A percentile compares a stretch with the other conserved stretches of the same genome.
These are phyloP conservation scores for Cyphomyrmex costatus DNA, from an alignment of 1,140 invertebrate species.

Conservation along the genomic window DNA sequence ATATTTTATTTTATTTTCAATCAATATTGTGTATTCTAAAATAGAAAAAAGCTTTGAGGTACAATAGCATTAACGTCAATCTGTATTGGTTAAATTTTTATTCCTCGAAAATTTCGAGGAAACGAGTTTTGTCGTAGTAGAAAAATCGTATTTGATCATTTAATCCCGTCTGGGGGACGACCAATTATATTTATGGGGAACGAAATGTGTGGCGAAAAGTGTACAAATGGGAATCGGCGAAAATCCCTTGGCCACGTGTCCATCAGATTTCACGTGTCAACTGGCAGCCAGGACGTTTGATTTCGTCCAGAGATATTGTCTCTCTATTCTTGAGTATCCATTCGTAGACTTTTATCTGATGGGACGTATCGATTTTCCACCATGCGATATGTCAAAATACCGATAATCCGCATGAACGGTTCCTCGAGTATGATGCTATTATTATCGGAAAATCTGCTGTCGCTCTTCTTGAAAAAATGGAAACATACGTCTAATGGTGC, in stretches of 20 bases:
- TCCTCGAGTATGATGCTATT: slow-evolving; percentile 38
- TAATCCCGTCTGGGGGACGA: slow-evolving; percentile 4
- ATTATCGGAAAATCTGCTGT: slow-evolving; percentile 43
- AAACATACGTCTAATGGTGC: slow-evolving; percentile 17
- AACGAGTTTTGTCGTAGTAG: neutral
- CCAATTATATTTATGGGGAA: slow-evolving; percentile 54
- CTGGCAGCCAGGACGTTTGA: slow-evolving; percentile 60
- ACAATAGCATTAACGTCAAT: slow-evolving; percentile 23
- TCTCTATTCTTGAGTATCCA: slow-evolving; percentile 52
- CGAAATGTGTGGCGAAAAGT: slow-evolving; percentile 34
- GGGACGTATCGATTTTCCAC: slow-evolving; percentile 71
- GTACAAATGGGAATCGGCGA: slow-evolving; percentile 52
- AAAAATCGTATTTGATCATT: slow-evolving; percentile 32
- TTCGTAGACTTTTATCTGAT: slow-evolving; percentile 70
- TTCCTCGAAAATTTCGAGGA: neutral
- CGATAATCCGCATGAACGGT: slow-evolving; percentile 63
- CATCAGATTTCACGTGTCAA: slow-evolving; percentile 72
- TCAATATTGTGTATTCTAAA: neutral
- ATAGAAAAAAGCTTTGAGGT: neutral
- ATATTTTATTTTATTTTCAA: neutral
- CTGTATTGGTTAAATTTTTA: slow-evolving; percentile 12
- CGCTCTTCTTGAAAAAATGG: slow-evolving; percentile 43
- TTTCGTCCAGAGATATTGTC: slow-evolving; percentile 73
- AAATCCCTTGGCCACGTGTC: slow-evolving; percentile 40
- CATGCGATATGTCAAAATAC: slow-evolving; percentile 59